phyloP scores from a whole-genome alignment of 53 echinoderm and acorn worm genomes.

The Mesocentrotus franciscanus region DNA sequence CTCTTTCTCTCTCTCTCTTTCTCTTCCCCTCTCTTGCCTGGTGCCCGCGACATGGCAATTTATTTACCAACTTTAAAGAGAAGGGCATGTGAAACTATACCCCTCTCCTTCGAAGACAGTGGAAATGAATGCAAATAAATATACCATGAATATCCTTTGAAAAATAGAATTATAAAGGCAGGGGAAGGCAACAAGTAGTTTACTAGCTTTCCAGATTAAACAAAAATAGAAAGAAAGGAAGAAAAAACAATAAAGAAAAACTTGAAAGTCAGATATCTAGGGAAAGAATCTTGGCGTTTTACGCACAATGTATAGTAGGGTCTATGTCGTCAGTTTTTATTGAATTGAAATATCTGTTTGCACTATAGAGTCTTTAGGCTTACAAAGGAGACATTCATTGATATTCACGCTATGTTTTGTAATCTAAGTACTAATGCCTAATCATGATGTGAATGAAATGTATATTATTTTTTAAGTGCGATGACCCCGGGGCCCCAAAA shows the following conservation, averaged over 20 bases:
- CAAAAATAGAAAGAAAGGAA: no score
- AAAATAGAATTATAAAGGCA: not conserved
- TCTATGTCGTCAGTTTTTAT: not conserved
- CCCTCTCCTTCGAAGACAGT: not conserved
- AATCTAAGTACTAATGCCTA: not conserved
- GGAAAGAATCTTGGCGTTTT: no score
- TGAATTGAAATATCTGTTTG: not conserved
- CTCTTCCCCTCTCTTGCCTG: no score
- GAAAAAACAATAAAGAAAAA: no score
- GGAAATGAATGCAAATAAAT: not conserved
- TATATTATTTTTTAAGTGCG: not conserved
- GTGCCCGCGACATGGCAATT: not conserved
- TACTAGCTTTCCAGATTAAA: no score
- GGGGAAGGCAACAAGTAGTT: not conserved
- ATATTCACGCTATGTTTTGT: not conserved
- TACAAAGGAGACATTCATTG: conserved; percentile 18
- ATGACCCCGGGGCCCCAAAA: not conserved
- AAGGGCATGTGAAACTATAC: not conserved
- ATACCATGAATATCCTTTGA: not conserved
- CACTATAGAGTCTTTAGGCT: not conserved
- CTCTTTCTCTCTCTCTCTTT: no score
- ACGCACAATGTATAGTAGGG: no score
- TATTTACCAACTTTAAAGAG: not conserved
- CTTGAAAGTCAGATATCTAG: no score
- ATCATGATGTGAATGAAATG: not conserved